phyloP scores from a whole-genome alignment of 2,113 vertebrate species.

The Ondatra zibethicus region DNA sequence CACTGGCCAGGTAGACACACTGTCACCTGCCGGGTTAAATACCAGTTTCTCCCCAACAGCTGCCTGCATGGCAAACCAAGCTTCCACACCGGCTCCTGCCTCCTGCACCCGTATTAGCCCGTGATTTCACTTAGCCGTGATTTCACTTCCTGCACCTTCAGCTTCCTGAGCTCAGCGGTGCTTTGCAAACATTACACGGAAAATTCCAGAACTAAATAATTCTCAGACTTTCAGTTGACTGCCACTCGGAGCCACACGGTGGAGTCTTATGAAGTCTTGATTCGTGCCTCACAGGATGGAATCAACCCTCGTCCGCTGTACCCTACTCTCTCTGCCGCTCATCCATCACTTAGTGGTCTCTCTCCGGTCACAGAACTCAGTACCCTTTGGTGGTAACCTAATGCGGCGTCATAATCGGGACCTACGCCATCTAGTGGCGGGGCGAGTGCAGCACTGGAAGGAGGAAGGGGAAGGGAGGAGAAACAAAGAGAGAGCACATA shows the following conservation, averaged over 20 bases:
- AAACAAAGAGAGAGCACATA: neutral
- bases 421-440: neutral
- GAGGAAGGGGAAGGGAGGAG: neutral
- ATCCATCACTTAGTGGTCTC: neutral
- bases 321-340: fast-evolving
- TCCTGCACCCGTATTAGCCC: neutral
- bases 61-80: neutral
- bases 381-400: no score
- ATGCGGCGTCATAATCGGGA: neutral
- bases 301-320: fast-evolving
- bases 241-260: no score
- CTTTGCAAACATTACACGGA: neutral
- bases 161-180: neutral
- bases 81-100: neutral
- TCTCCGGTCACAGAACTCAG: no score
- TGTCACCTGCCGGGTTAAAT: neutral
- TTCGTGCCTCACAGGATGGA: neutral
- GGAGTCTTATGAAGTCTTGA: neutral
- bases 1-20: neutral
- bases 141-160: neutral
- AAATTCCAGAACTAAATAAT: neutral
- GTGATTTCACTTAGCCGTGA: neutral
- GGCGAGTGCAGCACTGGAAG: no score
- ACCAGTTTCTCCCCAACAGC: neutral
- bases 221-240: no score